phyloP scores from a whole-genome alignment of 1,140 invertebrate genomes.

The Gyrodactylus bullatarudis region DNA sequence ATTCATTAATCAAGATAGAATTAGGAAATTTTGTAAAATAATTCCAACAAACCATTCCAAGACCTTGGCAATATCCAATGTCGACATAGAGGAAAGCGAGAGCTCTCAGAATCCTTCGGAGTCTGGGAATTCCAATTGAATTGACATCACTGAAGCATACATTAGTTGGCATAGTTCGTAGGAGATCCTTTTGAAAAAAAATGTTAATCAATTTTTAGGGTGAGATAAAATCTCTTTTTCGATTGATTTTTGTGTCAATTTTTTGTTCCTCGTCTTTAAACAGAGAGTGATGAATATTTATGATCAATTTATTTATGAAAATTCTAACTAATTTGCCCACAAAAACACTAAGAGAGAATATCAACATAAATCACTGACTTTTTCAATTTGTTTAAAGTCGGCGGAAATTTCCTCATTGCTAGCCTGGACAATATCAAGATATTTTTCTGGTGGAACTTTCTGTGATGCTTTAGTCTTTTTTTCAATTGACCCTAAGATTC shows the following conservation, averaged over 20 bases:
- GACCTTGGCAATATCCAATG: slow-evolving; percentile 88
- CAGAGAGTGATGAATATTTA: not conserved
- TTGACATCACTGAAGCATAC: slow-evolving; percentile 68
- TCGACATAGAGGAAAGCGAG: slow-evolving; percentile 90
- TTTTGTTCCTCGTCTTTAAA: not conserved
- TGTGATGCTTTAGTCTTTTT: not conserved
- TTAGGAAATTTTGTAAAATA: no score
- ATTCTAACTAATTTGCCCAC: no score
- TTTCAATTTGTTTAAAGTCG: not conserved
- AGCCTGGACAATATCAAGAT: not conserved
- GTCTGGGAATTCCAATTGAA: slow-evolving; percentile 44
- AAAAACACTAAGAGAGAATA: no score
- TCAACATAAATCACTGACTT: no score
- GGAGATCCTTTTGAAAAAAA: slow-evolving; percentile 30
- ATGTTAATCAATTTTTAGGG: no score
- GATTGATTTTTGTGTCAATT: not conserved
- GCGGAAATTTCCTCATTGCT: not conserved
- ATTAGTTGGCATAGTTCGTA: slow-evolving; percentile 78
- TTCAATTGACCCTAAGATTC: not conserved
- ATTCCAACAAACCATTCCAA: slow-evolving; percentile 30
- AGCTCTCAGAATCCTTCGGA: slow-evolving; percentile 53
- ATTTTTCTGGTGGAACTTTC: not conserved
- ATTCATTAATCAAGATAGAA: no score
- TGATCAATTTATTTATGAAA: not conserved
- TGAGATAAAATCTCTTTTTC: not conserved